Evolutionary conservation across 2,888 invertebrate genomes (phyloP).

Genomic region (Cephus pulcher): DNA sequence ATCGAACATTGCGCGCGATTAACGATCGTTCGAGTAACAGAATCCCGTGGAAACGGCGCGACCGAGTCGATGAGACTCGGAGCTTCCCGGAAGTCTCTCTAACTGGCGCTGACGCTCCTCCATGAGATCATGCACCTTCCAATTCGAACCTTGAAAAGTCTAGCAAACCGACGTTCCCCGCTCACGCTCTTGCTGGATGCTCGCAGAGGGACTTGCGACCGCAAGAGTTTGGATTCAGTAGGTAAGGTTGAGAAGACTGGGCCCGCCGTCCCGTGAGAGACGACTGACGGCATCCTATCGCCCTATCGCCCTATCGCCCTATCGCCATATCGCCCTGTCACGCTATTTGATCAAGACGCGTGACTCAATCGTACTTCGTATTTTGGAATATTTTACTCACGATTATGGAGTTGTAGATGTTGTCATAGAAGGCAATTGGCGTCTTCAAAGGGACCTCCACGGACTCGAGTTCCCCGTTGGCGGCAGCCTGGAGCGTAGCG

Average conservation of each 20-base stretch:
- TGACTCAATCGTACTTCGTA: not conserved
- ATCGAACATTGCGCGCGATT: conserved; percentile 14
- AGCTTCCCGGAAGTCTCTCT: not conserved
- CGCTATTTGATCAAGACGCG: not conserved
- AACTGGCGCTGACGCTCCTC: conserved; percentile 22
- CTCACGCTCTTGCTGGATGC: not conserved
- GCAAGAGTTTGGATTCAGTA: not conserved
- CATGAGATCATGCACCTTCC: conserved; percentile 43
- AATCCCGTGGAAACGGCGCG: not conserved
- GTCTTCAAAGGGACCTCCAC: conserved; percentile 75
- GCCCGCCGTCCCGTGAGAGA: not conserved
- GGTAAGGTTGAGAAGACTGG: not conserved
- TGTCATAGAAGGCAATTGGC: conserved; percentile 85
- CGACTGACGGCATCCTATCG: too few relatives aligned
- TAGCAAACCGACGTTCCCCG: not conserved
- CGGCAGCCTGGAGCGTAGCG: conserved; percentile 42
- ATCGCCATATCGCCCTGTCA: not conserved
- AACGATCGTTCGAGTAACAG: conserved; percentile 24
- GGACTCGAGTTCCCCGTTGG: conserved; percentile 57
- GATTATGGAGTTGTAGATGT: conserved; percentile 79
- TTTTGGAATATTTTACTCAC: conserved; percentile 74
- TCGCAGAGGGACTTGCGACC: not conserved
- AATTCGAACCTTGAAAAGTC: not conserved
- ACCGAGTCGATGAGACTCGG: not conserved
- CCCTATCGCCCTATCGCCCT: too few relatives aligned